phyloP scores from a whole-genome alignment of 2,797 vertebrate species.

The Myotis findleyi region DNA sequence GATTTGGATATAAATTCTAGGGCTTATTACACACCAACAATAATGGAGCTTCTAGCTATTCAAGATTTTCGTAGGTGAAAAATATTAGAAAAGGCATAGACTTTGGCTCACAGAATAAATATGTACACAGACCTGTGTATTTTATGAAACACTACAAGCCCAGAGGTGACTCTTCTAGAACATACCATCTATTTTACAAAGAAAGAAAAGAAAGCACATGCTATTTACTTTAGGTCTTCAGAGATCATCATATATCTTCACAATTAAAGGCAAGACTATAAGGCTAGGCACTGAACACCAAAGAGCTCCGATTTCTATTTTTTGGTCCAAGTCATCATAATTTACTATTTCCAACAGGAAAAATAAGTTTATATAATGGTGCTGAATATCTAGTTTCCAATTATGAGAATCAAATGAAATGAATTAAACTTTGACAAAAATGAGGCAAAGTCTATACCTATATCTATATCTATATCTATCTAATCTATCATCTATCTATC shows the following conservation, averaged over 20 bases:
- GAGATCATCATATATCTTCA: background rate
- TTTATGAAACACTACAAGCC: background rate
- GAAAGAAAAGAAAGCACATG: background rate
- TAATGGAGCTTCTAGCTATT: background rate
- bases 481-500: too few species aligned
- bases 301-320: background rate
- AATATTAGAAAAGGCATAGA: background rate
- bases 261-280: background rate
- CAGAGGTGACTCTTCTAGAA: background rate
- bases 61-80: background rate
- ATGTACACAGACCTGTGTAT: background rate
- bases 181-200: background rate
- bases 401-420: constrained; percentile 41
- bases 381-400: background rate
- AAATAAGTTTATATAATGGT: background rate
- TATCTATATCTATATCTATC: too few species aligned
- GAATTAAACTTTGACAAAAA: background rate
- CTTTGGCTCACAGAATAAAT: background rate
- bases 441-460: background rate
- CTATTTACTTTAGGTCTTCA: background rate
- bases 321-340: background rate
- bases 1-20: background rate
- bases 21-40: background rate
- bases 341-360: constrained; percentile 7
- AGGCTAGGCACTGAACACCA: background rate